Conservation (phyloP, 2,113 vertebrate genomes). For the Siphamia tubifer region DNA sequence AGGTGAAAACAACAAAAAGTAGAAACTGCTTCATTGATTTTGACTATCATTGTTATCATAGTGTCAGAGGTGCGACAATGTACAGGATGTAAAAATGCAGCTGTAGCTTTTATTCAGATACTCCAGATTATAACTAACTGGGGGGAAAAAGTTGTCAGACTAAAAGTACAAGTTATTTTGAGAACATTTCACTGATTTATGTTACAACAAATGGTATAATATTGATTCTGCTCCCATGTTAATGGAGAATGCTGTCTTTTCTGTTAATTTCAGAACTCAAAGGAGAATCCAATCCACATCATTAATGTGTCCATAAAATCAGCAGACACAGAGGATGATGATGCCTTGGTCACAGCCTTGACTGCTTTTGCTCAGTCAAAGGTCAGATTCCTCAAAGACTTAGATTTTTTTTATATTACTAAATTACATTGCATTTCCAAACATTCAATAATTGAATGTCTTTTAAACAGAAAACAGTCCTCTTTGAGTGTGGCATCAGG, state of each 20-base stretch:
- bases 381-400: conserved; percentile 74
- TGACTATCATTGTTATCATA: no score
- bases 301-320: conserved; percentile 88
- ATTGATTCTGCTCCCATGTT: not conserved
- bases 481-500: conserved; percentile 88
- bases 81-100: no score
- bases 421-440: not conserved
- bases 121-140: no score
- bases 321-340: conserved; percentile 84
- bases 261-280: conserved; percentile 73
- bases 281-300: conserved; percentile 95
- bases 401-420: not conserved
- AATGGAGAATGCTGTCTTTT: not conserved
- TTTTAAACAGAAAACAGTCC: conserved; percentile 82
- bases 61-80: no score
- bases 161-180: no score
- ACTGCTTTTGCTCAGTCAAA: conserved; percentile 90
- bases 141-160: no score
- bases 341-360: conserved; percentile 85
- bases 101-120: no score
- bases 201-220: no score
- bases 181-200: not conserved
- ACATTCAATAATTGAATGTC: not conserved
- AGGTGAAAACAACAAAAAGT: no score
- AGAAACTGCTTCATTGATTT: no score